Evolutionary conservation across 2,888 invertebrate genomes (phyloP).

Genomic region (Micoletzkya japonica): DNA sequence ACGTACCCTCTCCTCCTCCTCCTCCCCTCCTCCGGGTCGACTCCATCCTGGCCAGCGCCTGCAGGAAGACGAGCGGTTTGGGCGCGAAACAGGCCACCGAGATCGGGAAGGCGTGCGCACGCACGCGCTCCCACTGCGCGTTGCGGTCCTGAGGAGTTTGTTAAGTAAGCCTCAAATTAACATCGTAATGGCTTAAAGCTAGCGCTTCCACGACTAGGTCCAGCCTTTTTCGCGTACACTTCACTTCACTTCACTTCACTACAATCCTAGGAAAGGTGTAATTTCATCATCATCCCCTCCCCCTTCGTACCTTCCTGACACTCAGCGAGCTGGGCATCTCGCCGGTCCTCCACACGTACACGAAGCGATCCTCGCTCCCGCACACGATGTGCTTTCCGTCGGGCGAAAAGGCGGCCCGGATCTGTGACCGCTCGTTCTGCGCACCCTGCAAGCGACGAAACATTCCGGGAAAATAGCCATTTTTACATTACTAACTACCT

Average conservation of each 20-base stretch:
- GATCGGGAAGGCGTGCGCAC: constrained; percentile 79
- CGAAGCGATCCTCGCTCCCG: constrained; percentile 81
- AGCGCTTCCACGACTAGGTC: too few relatives aligned
- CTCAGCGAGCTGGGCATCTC: constrained; percentile 51
- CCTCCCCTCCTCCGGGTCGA: constrained; percentile 9
- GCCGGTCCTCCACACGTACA: constrained; percentile 78
- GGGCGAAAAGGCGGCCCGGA: constrained; percentile 91
- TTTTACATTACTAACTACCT: too few relatives aligned
- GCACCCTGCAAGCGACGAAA: constrained; percentile 50
- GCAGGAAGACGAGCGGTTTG: constrained; percentile 73
- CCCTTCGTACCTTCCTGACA: constrained; percentile 86
- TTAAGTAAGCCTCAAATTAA: background rate
- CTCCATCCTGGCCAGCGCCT: constrained; percentile 14
- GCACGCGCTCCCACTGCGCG: constrained; percentile 77
- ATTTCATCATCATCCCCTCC: too few relatives aligned
- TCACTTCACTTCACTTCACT: too few relatives aligned
- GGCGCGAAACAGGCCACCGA: constrained; percentile 97
- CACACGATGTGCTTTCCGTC: constrained; percentile 96
- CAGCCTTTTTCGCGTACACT: too few relatives aligned
- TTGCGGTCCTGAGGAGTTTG: constrained; percentile 94
- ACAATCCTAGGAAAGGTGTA: too few relatives aligned
- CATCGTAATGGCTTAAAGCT: background rate
- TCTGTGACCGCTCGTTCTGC: constrained; percentile 71
- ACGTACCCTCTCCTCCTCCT: background rate
- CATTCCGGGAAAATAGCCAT: too few relatives aligned